phyloP scores from a whole-genome alignment of 2,888 invertebrate species.

The Drosophila seclusa region DNA sequence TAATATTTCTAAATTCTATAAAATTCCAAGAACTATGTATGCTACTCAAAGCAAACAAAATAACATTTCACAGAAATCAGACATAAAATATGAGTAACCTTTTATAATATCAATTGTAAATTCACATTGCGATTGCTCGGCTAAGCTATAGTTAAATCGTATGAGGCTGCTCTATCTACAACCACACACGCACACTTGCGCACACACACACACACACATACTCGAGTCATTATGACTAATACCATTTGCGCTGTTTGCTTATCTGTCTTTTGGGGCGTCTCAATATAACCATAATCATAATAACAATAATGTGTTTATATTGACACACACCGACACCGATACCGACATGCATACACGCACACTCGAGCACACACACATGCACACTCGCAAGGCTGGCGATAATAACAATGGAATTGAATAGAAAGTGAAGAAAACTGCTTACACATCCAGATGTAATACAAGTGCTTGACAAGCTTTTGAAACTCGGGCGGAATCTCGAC shows the following conservation, averaged over 20 bases:
- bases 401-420: neutral
- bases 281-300: conserved; percentile 22
- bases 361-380: neutral
- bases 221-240: conserved; percentile 57
- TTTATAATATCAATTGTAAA: neutral
- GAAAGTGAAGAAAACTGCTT: conserved; percentile 85
- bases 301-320: neutral
- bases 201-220: neutral
- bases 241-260: conserved; percentile 21
- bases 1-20: neutral
- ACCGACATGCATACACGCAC: neutral
- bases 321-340: neutral
- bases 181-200: neutral
- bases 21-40: neutral
- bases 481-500: conserved; percentile 99
- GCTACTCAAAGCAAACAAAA: neutral
- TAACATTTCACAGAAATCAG: neutral
- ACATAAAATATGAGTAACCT: neutral
- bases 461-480: conserved; percentile 96
- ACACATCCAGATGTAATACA: conserved; percentile 99
- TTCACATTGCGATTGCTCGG: neutral
- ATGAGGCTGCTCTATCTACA: neutral
- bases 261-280: conserved; percentile 28
- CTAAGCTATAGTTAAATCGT: neutral
- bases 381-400: neutral